Conservation (phyloP, 2,888 invertebrate species). For the Catocala fraxini region DNA sequence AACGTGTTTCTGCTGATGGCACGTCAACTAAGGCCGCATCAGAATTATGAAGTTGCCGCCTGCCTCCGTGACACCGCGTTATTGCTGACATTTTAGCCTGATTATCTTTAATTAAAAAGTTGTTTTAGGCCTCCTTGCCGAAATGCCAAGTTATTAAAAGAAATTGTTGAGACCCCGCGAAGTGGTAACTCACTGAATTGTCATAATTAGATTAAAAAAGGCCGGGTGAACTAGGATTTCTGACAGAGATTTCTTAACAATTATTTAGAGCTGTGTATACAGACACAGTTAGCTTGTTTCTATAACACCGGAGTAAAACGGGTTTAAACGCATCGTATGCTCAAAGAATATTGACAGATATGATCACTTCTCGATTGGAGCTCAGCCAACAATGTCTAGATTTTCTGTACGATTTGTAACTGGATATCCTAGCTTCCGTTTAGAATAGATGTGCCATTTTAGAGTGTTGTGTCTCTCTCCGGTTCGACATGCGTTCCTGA, state of each 20-base stretch:
- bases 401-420: constrained; percentile 84
- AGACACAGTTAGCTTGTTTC: constrained; percentile 52
- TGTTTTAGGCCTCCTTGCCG: constrained; percentile 72
- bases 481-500: constrained; percentile 75
- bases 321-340: constrained; percentile 77
- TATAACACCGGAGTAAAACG: constrained; percentile 57
- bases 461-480: constrained; percentile 75
- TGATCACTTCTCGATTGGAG: constrained; percentile 86
- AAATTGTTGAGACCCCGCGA: constrained; percentile 75
- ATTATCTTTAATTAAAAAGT: constrained; percentile 86
- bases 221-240: constrained; percentile 64
- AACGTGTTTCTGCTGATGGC: constrained; percentile 74
- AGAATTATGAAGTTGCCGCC: constrained; percentile 76
- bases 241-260: constrained; percentile 51
- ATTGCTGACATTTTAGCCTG: constrained; percentile 79
- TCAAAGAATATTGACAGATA: constrained; percentile 86
- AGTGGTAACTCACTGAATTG: constrained; percentile 78
- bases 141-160: constrained; percentile 81
- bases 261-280: constrained; percentile 33
- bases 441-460: constrained; percentile 83
- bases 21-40: constrained; percentile 69
- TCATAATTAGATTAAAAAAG: constrained; percentile 79
- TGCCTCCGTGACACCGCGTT: constrained; percentile 74
- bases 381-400: constrained; percentile 81
- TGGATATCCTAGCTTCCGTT: constrained; percentile 81